Conservation (phyloP, 2,888 invertebrate species). For the Minunthozetes semirufus region DNA sequence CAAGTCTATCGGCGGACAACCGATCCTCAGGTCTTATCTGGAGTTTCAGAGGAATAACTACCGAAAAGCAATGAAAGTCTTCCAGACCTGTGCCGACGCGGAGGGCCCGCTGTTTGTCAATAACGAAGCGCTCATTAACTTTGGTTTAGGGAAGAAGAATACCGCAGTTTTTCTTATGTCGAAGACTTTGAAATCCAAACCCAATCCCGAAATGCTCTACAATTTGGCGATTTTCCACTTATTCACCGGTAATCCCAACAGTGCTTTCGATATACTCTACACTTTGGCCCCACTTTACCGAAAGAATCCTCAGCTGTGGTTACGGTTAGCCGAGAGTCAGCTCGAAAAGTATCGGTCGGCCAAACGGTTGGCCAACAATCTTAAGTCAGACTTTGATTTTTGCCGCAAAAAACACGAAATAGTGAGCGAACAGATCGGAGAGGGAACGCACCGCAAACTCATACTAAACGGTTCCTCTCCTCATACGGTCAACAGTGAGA, state of each 20-base stretch:
- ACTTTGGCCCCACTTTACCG: slow-evolving; percentile 77
- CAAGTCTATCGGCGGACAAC: slow-evolving; percentile 42
- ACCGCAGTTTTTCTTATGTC: slow-evolving; percentile 19
- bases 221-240: slow-evolving; percentile 77
- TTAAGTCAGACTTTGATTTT: slow-evolving; percentile 53
- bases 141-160: slow-evolving; percentile 26
- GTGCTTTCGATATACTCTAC: slow-evolving; percentile 84
- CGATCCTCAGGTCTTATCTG: slow-evolving; percentile 54
- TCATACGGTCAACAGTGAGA: not conserved
- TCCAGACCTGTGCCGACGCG: slow-evolving; percentile 47
- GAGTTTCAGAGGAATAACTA: slow-evolving; percentile 61
- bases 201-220: slow-evolving; percentile 53
- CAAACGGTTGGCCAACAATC: slow-evolving; percentile 43
- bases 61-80: slow-evolving; percentile 57
- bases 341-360: slow-evolving; percentile 37
- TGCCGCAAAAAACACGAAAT: slow-evolving; percentile 56
- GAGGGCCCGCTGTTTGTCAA: slow-evolving; percentile 59
- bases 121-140: slow-evolving; percentile 50
- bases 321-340: slow-evolving; percentile 79
- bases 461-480: slow-evolving; percentile 49
- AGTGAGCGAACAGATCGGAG: slow-evolving; percentile 57
- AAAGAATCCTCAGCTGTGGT: slow-evolving; percentile 82
- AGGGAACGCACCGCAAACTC: slow-evolving; percentile 58
- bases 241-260: slow-evolving; percentile 67
- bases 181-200: not conserved